Percentiles rank a stretch among this genome's conserved stretches.
Evolutionary conservation across 2,797 vertebrate species (phyloP).

Genomic region (Cossypha niveicapilla): DNA sequence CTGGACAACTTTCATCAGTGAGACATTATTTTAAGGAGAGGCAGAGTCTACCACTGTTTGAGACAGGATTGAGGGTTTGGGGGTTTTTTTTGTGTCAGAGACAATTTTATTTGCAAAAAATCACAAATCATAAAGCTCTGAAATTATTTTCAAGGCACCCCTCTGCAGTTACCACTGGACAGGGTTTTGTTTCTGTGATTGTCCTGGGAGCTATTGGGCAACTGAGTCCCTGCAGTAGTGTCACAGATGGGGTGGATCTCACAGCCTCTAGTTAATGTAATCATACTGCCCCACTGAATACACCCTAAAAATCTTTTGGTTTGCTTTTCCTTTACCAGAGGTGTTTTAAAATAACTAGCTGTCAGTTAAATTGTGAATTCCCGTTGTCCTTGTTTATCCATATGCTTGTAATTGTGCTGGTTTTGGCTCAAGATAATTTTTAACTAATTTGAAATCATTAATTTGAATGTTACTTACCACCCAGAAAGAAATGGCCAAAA

Average conservation of each 20-base stretch:
- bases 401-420: constrained; percentile 2
- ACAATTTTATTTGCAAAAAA: not conserved
- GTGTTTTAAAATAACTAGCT: not conserved
- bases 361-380: not conserved
- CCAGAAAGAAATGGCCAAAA: not conserved
- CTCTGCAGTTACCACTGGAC: not conserved
- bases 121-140: not conserved
- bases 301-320: not conserved
- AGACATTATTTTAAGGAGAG: not conserved
- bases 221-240: not conserved
- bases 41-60: not conserved
- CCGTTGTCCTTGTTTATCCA: not conserved
- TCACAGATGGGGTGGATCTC: not conserved
- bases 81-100: not conserved
- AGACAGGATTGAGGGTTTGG: not conserved
- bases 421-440: not conserved
- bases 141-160: not conserved
- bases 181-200: not conserved
- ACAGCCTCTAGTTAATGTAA: not conserved
- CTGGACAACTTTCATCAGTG: not conserved
- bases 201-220: not conserved
- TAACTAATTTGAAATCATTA: constrained; percentile 27
- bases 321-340: not conserved
- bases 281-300: not conserved
- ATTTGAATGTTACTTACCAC: not conserved